Evolutionary conservation across 2,888 invertebrate genomes (phyloP).

Genomic region (Mesorhabditis sp.): DNA sequence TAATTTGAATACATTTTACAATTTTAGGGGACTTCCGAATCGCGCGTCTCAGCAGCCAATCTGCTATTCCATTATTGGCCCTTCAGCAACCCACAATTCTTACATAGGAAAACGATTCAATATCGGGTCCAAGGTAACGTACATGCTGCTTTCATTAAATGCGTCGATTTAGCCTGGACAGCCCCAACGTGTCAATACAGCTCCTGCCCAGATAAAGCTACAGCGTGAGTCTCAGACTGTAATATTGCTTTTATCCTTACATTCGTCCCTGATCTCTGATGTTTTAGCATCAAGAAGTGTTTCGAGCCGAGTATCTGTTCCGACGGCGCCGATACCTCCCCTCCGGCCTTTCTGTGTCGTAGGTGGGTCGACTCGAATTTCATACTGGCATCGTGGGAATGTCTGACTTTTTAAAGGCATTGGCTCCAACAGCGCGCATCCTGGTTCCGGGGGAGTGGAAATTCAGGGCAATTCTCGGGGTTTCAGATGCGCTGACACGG

Average conservation of each 20-base stretch:
- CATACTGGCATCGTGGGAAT: background rate
- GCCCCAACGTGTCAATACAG: conserved; percentile 39
- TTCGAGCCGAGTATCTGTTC: conserved; percentile 85
- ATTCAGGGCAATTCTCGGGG: too few relatives aligned
- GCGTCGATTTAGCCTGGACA: conserved; percentile 27
- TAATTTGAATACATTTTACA: background rate
- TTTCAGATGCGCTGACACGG: conserved; percentile 69
- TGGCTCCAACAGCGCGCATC: background rate
- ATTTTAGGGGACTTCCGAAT: conserved; percentile 79
- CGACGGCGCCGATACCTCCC: conserved; percentile 68
- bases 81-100: conserved; percentile 85
- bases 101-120: conserved; percentile 81
- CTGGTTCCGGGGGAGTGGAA: too few relatives aligned
- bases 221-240: conserved; percentile 22
- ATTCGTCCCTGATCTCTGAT: background rate
- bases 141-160: background rate
- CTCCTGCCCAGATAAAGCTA: conserved; percentile 40
- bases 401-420: background rate
- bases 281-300: conserved; percentile 70
- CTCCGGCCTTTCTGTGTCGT: conserved; percentile 69
- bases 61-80: conserved; percentile 98
- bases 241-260: conserved; percentile 5
- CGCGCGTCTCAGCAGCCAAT: conserved; percentile 90
- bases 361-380: conserved; percentile 3
- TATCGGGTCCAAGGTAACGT: conserved; percentile 75